Evolutionary conservation across 2,113 vertebrate genomes (phyloP).

Genomic region (Urocitellus parryii): DNA sequence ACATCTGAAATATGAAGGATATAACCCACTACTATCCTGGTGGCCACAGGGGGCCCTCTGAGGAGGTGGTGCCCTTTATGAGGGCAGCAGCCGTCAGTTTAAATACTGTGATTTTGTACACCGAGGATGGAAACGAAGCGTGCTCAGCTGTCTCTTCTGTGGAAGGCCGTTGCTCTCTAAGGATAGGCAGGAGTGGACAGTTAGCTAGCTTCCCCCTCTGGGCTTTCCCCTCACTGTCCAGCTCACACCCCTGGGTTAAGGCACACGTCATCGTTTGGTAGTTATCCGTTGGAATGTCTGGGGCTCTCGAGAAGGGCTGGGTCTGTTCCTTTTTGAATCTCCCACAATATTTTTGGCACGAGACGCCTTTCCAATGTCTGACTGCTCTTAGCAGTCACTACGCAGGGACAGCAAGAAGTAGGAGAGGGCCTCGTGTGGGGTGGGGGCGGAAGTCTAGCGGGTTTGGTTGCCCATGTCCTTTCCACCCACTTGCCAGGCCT

Average conservation of each 20-base stretch:
- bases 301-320: conserved; percentile 3
- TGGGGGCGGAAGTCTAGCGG: neutral
- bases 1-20: conserved; percentile 25
- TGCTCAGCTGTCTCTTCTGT: neutral
- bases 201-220: neutral
- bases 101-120: neutral
- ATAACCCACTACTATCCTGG: neutral
- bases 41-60: neutral
- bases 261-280: neutral
- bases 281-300: neutral
- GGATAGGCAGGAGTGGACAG: neutral
- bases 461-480: neutral
- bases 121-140: neutral
- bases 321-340: neutral
- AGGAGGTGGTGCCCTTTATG: neutral
- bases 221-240: neutral
- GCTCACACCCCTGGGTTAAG: neutral
- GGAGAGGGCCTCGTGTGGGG: neutral
- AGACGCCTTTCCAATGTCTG: neutral
- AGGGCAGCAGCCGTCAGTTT: conserved; percentile 9
- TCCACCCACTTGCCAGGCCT: neutral
- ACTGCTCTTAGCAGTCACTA: neutral
- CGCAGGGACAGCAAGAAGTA: neutral
- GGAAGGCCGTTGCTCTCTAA: neutral
- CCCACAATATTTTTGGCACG: conserved; percentile 27